Evolutionary conservation across 2,888 invertebrate genomes (phyloP).

Genomic region (Graphium colonna): DNA sequence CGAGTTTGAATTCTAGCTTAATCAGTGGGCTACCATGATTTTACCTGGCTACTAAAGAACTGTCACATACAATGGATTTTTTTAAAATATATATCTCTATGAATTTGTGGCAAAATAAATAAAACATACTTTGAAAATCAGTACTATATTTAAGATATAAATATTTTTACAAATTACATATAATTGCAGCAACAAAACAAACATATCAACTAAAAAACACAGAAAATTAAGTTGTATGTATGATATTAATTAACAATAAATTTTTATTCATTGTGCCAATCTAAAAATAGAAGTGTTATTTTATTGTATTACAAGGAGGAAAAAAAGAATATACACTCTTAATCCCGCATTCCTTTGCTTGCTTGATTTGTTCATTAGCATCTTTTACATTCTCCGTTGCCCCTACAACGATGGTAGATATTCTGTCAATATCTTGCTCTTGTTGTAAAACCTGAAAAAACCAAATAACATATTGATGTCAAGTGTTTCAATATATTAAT

Average conservation of each 20-base stretch:
- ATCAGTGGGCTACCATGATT: no score
- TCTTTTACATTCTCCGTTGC: conserved; percentile 97
- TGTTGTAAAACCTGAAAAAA: conserved; percentile 90
- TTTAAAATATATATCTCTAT: no score
- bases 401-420: conserved; percentile 92
- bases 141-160: not conserved
- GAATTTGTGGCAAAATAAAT: no score
- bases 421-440: conserved; percentile 94
- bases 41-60: no score
- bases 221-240: not conserved
- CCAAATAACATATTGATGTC: no score
- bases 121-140: not conserved
- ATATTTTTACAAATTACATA: not conserved
- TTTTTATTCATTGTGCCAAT: conserved; percentile 96
- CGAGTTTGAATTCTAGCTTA: no score
- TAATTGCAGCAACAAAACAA: conserved; percentile 9
- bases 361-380: conserved; percentile 97
- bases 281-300: conserved; percentile 96
- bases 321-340: conserved; percentile 96
- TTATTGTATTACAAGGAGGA: conserved; percentile 96
- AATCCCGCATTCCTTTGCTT: conserved; percentile 98
- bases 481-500: no score
- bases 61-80: no score
- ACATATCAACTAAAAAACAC: not conserved
- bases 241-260: not conserved